These are phyloP conservation scores for Cybosia mesomella DNA, from an alignment of 2,888 invertebrate genomes.

Conservation along the genomic window DNA sequence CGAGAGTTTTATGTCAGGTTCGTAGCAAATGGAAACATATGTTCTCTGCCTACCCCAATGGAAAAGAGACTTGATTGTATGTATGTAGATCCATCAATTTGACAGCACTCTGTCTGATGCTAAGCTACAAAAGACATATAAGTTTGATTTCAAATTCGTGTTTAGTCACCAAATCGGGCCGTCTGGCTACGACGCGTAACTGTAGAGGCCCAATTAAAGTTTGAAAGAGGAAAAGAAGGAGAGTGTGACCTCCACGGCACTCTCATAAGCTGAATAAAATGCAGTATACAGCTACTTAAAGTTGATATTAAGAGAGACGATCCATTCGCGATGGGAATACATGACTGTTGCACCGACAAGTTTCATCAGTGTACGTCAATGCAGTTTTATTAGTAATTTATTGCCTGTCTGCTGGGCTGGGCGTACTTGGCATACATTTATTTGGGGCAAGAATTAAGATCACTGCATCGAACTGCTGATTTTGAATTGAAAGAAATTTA, in stretches of 20 bases:
- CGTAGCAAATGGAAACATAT: too few species aligned
- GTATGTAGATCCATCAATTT: too few species aligned
- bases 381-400: slow-evolving; percentile 4
- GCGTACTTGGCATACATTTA: slow-evolving; percentile 19
- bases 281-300: not conserved
- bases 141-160: not conserved
- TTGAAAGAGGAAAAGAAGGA: too few species aligned
- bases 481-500: not conserved
- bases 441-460: slow-evolving; percentile 14
- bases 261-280: not conserved
- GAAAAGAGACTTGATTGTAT: too few species aligned
- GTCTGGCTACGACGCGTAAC: too few species aligned
- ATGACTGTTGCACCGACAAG: not conserved
- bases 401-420: not conserved
- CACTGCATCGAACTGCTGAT: not conserved
- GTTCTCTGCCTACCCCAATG: too few species aligned
- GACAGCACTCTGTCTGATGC: too few species aligned
- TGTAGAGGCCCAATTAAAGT: too few species aligned
- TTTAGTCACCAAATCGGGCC: too few species aligned
- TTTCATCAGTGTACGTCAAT: not conserved
- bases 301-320: not conserved
- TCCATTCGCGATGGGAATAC: not conserved
- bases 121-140: not conserved
- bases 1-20: too few species aligned
- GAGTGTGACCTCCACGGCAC: not conserved